Evolutionary conservation across 1,140 invertebrate species (phyloP).

Genomic region (Drosophila pruinosa): DNA sequence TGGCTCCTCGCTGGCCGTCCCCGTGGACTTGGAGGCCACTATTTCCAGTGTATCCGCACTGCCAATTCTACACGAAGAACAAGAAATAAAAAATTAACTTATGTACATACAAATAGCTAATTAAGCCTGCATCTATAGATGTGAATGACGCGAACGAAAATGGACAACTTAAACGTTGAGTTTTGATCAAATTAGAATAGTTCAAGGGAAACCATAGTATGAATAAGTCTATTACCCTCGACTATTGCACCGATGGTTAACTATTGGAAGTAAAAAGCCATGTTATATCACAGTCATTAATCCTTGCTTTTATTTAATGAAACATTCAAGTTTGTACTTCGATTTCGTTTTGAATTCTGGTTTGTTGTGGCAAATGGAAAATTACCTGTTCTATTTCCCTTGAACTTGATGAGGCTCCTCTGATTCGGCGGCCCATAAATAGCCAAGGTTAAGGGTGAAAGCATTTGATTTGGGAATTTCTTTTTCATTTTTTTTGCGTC

Average conservation of each 20-base stretch:
- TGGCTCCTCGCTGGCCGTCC: constrained; percentile 69
- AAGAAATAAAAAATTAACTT: not conserved
- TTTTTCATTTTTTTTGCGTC: constrained; percentile 16
- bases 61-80: constrained; percentile 59
- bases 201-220: no score
- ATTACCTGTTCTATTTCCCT: constrained; percentile 53
- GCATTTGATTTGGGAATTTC: constrained; percentile 5
- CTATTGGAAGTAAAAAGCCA: not conserved
- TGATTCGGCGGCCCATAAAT: constrained; percentile 37
- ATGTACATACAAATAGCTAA: constrained; percentile 17
- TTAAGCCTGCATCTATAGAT: not conserved
- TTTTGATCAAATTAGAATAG: no score
- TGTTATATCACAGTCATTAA: not conserved
- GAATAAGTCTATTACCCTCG: no score
- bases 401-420: constrained; percentile 60
- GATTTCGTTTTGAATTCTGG: constrained; percentile 33
- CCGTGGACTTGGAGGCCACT: constrained; percentile 77
- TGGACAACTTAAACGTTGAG: not conserved
- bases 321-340: not conserved
- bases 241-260: no score
- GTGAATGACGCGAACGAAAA: not conserved
- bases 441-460: constrained; percentile 61
- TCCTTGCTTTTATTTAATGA: constrained; percentile 10
- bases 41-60: constrained; percentile 80
- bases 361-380: constrained; percentile 54